Percentiles rank a stretch among this genome's conserved stretches.
phyloP scores from a whole-genome alignment of 2,888 invertebrate species.

The Lapara coniferarum region DNA sequence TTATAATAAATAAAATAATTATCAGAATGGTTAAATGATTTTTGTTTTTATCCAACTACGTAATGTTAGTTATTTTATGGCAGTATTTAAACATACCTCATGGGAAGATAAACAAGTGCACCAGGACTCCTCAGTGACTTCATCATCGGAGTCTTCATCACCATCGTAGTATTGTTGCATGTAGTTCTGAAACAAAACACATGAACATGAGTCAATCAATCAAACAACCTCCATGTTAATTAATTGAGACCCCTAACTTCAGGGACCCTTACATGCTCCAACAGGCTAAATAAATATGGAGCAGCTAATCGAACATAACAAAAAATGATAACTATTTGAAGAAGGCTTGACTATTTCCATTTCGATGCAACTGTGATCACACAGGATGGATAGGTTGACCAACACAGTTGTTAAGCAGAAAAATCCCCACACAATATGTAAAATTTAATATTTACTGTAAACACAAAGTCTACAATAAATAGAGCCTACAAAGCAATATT shows the following conservation, averaged over 20 bases:
- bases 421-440: background rate
- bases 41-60: background rate
- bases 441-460: background rate
- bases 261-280: background rate
- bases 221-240: background rate
- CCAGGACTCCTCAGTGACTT: conserved; percentile 65
- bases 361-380: background rate
- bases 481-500: background rate
- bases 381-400: background rate
- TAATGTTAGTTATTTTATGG: background rate
- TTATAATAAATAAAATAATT: too few species aligned
- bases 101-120: conserved; percentile 78
- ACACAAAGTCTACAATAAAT: conserved; percentile 3
- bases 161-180: conserved; percentile 58
- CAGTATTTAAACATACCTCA: conserved; percentile 52
- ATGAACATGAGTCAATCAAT: background rate
- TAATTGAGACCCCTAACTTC: background rate
- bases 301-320: background rate
- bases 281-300: background rate
- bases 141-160: conserved; percentile 76
- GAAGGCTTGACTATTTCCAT: background rate
- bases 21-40: too few species aligned
- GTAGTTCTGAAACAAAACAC: conserved; percentile 57
- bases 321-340: background rate
- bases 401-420: background rate